Conservation (phyloP, 2,113 vertebrate genomes). For the Hylia prasina region DNA sequence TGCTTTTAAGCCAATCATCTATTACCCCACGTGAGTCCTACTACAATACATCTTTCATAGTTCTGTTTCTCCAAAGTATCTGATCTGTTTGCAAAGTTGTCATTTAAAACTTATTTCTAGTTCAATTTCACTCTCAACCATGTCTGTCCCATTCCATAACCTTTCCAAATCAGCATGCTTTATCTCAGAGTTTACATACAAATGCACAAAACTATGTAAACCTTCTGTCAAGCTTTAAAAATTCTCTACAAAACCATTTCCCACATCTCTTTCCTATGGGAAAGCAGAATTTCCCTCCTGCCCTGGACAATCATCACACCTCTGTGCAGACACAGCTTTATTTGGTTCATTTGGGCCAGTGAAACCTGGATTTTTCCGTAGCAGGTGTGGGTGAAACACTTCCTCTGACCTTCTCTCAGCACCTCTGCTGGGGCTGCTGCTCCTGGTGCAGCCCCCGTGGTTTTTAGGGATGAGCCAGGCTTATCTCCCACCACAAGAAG, state of each 20-base stretch:
- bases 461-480: neutral
- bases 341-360: neutral
- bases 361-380: neutral
- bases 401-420: neutral
- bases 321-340: neutral
- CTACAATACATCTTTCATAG: neutral
- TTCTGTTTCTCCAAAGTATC: neutral
- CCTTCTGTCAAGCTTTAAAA: neutral
- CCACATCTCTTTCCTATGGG: neutral
- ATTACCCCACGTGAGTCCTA: neutral
- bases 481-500: neutral
- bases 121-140: neutral
- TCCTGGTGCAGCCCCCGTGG: neutral
- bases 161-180: neutral
- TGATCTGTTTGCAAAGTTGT: neutral
- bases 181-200: neutral
- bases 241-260: neutral
- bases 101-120: no score
- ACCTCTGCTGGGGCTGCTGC: neutral
- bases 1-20: neutral
- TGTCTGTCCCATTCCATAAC: neutral
- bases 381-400: rapidly evolving
- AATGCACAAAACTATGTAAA: neutral
- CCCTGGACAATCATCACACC: neutral
- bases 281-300: neutral